Percentiles rank a stretch among this genome's conserved stretches.
Conservation (phyloP, 2,888 invertebrate species). For the Cyrtodaria siliqua region DNA sequence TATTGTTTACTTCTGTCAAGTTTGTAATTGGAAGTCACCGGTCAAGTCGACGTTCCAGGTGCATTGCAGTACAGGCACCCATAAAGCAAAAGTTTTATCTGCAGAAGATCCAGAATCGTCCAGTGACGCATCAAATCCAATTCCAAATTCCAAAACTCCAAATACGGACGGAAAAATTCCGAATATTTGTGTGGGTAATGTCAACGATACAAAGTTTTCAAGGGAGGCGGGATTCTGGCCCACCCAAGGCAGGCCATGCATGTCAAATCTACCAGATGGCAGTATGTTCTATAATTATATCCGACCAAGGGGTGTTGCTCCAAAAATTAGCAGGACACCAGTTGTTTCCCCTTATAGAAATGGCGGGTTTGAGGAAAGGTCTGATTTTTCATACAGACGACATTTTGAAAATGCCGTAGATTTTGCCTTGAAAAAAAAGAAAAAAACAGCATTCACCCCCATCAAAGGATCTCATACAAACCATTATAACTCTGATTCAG, state of each 20-base stretch:
- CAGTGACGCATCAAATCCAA: conserved; percentile 29
- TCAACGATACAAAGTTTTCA: neutral
- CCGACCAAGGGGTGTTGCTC: conserved; percentile 22
- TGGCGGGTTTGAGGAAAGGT: neutral
- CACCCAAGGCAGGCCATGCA: neutral
- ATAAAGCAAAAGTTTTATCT: conserved; percentile 66
- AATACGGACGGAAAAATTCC: conserved; percentile 11
- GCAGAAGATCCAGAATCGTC: conserved; percentile 55
- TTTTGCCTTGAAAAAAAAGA: conserved; percentile 28
- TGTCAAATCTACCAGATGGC: conserved; percentile 30
- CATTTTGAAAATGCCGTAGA: conserved; percentile 27
- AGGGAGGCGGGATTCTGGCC: neutral
- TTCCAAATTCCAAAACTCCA: conserved; percentile 5
- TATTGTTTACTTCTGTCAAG: conserved; percentile 80
- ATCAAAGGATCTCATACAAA: neutral
- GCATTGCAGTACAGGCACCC: conserved; percentile 69
- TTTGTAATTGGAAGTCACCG: conserved; percentile 79
- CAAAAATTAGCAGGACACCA: conserved; percentile 23
- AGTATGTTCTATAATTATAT: conserved; percentile 35
- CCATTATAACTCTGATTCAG: conserved; percentile 27
- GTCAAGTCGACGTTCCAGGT: conserved; percentile 74
- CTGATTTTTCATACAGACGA: conserved; percentile 21
- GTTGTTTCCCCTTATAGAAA: conserved; percentile 39
- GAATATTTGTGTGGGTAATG: conserved; percentile 7
- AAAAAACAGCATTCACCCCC: neutral